Evolutionary conservation across 2,888 invertebrate species (phyloP).

Genomic region (Proisotoma minuta): DNA sequence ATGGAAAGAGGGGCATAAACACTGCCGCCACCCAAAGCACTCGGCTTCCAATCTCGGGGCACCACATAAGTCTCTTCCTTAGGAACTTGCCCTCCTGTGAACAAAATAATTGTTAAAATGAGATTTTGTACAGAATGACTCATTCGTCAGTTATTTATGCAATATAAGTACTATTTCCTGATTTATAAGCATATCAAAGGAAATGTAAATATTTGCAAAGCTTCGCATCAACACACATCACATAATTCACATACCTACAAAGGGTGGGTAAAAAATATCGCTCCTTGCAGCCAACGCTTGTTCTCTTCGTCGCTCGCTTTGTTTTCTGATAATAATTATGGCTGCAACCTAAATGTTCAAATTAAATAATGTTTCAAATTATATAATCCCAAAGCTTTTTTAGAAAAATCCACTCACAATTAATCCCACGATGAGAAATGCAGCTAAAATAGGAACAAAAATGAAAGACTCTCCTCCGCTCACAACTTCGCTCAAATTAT

Average conservation of each 20-base stretch:
- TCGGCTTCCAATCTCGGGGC: not conserved
- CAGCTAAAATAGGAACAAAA: not conserved
- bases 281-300: no score
- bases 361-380: not conserved
- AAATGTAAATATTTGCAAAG: no score
- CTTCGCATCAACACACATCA: no score
- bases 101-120: constrained; percentile 5
- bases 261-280: not conserved
- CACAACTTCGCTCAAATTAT: not conserved
- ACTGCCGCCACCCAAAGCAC: not conserved
- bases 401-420: not conserved
- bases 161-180: no score
- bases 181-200: no score
- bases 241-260: not conserved
- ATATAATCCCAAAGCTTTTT: not conserved
- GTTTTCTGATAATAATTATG: not conserved
- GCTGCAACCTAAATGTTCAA: not conserved
- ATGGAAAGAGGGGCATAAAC: not conserved
- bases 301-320: not conserved
- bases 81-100: not conserved
- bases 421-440: not conserved
- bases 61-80: not conserved
- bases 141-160: no score
- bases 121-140: no score
- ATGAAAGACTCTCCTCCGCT: no score